A percentile compares a stretch with the other conserved stretches of the same genome.
phyloP scores from a whole-genome alignment of 2,797 vertebrate species.

The Onychomys arenicola region DNA sequence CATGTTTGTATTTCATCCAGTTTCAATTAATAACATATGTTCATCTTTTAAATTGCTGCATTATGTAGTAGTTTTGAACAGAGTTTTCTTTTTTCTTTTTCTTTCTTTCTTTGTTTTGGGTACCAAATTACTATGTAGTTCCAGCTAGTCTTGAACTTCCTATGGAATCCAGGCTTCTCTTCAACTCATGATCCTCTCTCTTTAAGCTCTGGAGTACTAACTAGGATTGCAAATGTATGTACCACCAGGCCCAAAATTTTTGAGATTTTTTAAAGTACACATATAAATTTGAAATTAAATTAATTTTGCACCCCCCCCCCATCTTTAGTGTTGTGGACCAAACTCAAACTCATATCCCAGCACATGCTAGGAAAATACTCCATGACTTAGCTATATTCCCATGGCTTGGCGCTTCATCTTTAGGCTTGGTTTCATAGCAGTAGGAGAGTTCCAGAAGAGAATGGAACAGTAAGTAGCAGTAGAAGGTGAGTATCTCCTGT shows the following conservation, averaged over 20 bases:
- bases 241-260: not conserved
- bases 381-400: too few relatives aligned
- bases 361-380: not conserved
- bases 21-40: not conserved
- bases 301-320: not conserved
- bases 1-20: not conserved
- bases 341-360: not conserved
- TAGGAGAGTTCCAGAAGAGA: not conserved
- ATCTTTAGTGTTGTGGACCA: not conserved
- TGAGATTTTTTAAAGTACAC: not conserved
- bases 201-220: not conserved
- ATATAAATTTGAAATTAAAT: constrained; percentile 26
- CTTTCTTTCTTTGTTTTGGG: not conserved
- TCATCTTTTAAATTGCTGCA: not conserved
- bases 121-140: not conserved
- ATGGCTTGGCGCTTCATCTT: not conserved
- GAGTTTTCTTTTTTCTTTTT: not conserved
- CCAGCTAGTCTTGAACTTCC: not conserved
- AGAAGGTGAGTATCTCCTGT: not conserved
- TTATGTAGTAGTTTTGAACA: not conserved
- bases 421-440: not conserved
- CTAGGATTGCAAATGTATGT: not conserved
- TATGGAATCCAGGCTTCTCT: not conserved
- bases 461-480: not conserved
- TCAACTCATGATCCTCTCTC: not conserved